Percentiles rank a stretch among this genome's conserved stretches.
Conservation (phyloP, 2,113 vertebrate species). For the Carassius gibelio region DNA sequence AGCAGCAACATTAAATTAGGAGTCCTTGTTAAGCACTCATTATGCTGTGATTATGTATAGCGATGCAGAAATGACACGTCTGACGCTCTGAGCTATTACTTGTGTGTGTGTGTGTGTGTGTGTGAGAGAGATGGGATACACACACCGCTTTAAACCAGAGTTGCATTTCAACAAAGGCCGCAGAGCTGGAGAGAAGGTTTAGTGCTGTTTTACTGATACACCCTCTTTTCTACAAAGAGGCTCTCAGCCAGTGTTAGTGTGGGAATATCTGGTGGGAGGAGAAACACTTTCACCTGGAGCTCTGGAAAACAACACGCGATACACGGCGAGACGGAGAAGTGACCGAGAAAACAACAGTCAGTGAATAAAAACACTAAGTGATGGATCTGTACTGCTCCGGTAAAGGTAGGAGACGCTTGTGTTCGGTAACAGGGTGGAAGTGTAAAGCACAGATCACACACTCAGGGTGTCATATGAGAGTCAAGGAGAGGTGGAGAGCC, state of each 20-base stretch:
- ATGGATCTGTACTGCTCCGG: slow-evolving; percentile 71
- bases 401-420: slow-evolving; percentile 72
- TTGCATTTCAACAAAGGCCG: neutral
- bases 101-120: no score
- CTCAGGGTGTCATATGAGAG: neutral
- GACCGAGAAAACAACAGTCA: neutral
- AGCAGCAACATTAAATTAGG: neutral
- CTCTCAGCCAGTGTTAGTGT: slow-evolving; percentile 56
- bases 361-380: slow-evolving; percentile 34
- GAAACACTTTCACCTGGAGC: slow-evolving; percentile 63
- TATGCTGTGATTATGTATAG: neutral
- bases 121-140: neutral
- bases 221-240: slow-evolving; percentile 27
- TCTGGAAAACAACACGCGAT: slow-evolving; percentile 65
- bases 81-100: neutral
- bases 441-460: slow-evolving; percentile 36
- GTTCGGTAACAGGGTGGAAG: slow-evolving; percentile 46
- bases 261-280: slow-evolving; percentile 65
- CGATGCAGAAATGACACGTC: neutral
- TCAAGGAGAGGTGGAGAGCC: neutral
- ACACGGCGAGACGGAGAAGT: slow-evolving; percentile 41
- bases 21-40: neutral
- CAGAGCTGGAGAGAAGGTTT: neutral
- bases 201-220: slow-evolving; percentile 45
- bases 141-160: neutral